Conservation (phyloP, 1,140 invertebrate species). For the Drosophila serrata region DNA sequence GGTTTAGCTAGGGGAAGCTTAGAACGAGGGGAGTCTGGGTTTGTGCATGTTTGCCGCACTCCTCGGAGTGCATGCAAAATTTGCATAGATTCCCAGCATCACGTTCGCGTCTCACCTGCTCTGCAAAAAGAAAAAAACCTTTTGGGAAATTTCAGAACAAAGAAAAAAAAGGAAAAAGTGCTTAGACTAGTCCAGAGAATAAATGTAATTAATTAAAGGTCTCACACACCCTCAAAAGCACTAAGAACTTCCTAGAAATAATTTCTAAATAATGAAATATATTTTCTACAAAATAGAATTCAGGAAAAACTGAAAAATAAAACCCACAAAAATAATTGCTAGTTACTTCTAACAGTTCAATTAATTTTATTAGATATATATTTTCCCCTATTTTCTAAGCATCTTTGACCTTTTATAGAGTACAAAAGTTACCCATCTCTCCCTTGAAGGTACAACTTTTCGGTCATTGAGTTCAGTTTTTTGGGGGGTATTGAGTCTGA, state of each 20-base stretch:
- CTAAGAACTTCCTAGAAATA: not conserved
- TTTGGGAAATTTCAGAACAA: not conserved
- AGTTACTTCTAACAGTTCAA: not conserved
- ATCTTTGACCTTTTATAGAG: not conserved
- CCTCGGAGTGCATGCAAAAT: constrained; percentile 56
- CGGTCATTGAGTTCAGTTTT: not conserved
- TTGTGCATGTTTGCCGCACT: constrained; percentile 53
- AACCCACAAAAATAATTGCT: no score
- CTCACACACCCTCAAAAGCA: no score
- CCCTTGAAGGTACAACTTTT: constrained; percentile 1
- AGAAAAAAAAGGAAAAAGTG: not conserved
- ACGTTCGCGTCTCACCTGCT: constrained; percentile 30
- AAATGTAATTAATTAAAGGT: not conserved
- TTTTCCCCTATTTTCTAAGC: not conserved
- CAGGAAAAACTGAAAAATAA: no score
- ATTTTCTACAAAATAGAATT: not conserved
- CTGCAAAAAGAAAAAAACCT: no score
- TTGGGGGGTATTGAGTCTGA: not conserved
- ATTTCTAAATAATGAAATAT: not conserved
- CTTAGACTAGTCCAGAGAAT: not conserved
- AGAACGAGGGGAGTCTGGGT: constrained; percentile 14
- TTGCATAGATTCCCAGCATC: constrained; percentile 59
- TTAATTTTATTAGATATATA: no score
- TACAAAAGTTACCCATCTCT: not conserved
- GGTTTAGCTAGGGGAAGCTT: not conserved